A percentile compares a stretch with the other conserved stretches of the same genome.
Conservation (phyloP, 1,140 invertebrate genomes). For the Aporrectodea caliginosa region DNA sequence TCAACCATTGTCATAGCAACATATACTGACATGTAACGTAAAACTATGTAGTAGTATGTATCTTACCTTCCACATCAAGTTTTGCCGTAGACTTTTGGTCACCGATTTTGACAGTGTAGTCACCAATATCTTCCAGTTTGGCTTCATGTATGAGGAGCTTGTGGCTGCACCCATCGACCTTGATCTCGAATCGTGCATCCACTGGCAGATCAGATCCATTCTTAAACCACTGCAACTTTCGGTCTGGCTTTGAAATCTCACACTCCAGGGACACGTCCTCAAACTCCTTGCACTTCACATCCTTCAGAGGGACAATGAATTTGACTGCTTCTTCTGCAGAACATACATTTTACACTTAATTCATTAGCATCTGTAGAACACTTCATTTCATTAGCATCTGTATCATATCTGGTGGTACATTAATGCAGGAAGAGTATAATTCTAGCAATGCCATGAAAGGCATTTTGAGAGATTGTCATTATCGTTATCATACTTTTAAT, state of each 20-base stretch:
- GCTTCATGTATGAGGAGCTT: conserved; percentile 47
- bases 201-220: conserved; percentile 50
- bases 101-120: conserved; percentile 47
- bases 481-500: no score
- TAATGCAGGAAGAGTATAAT: no score
- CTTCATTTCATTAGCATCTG: no score
- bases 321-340: no score
- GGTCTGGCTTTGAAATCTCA: conserved; percentile 44
- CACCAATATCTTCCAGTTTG: conserved; percentile 46
- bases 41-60: no score
- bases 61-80: conserved; percentile 70
- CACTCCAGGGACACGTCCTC: conserved; percentile 60
- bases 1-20: no score
- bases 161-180: conserved; percentile 43
- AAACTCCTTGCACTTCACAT: conserved; percentile 61
- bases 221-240: conserved; percentile 54
- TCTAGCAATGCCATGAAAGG: no score
- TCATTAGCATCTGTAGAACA: no score
- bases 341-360: no score
- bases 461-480: no score
- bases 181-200: conserved; percentile 42
- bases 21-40: no score
- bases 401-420: no score
- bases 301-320: conserved; percentile 52
- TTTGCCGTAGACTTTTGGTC: conserved; percentile 69